These are phyloP conservation scores for Nomada goodeniana DNA, from an alignment of 2,888 invertebrate genomes.

Conservation along the genomic window DNA sequence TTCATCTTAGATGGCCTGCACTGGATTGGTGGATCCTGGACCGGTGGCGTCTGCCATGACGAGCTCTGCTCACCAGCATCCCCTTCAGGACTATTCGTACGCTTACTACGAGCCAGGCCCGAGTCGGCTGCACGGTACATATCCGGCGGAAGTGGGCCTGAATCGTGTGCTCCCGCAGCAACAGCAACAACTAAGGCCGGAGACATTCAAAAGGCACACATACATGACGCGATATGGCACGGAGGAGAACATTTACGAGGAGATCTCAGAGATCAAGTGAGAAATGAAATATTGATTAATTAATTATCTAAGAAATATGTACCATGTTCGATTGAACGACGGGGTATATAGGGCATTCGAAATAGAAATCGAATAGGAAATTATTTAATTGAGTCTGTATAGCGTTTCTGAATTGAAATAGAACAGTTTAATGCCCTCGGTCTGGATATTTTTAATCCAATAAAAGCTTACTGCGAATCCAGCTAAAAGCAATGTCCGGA, in stretches of 20 bases:
- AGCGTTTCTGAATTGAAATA: too few relatives aligned
- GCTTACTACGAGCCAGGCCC: constrained; percentile 92
- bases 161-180: constrained; percentile 83
- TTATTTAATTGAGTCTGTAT: too few relatives aligned
- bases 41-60: constrained; percentile 58
- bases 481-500: too few relatives aligned
- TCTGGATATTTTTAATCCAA: too few relatives aligned
- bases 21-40: constrained; percentile 61
- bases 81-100: constrained; percentile 90
- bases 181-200: constrained; percentile 61
- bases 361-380: too few relatives aligned
- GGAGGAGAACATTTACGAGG: constrained; percentile 93
- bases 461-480: too few relatives aligned
- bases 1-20: constrained; percentile 57
- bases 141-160: constrained; percentile 86
- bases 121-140: constrained; percentile 87
- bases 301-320: too few relatives aligned
- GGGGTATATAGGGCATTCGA: too few relatives aligned
- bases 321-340: too few relatives aligned
- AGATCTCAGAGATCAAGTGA: constrained; percentile 88
- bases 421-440: too few relatives aligned
- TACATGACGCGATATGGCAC: constrained; percentile 93
- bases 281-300: constrained; percentile 21
- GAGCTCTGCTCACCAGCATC: constrained; percentile 65
- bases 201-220: constrained; percentile 87